phyloP scores from a whole-genome alignment of 2,113 vertebrate genomes.

The Trematocara zebra region DNA sequence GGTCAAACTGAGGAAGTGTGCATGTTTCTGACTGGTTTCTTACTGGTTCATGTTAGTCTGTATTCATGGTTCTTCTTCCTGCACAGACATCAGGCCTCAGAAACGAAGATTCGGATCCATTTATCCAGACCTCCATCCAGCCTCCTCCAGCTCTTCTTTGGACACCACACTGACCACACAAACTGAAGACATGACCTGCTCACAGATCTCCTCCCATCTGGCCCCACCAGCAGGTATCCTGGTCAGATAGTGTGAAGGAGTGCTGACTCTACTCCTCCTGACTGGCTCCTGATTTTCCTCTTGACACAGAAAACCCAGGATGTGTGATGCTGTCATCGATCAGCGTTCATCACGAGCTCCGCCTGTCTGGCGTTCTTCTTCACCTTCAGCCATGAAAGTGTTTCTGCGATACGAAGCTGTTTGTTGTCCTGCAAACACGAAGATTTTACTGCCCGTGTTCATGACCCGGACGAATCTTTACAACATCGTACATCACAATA shows the following conservation, averaged over 20 bases:
- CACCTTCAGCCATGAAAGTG: neutral
- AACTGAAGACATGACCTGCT: neutral
- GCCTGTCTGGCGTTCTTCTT: rapidly evolving
- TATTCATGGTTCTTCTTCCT: neutral
- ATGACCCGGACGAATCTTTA: neutral
- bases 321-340: neutral
- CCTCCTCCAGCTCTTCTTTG: neutral
- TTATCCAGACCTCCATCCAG: neutral
- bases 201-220: neutral
- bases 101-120: neutral
- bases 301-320: neutral
- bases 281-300: neutral
- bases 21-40: neutral
- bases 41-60: neutral
- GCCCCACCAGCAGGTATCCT: neutral
- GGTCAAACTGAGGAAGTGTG: neutral
- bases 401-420: neutral
- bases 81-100: neutral
- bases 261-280: neutral
- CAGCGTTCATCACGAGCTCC: neutral
- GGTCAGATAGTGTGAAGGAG: neutral
- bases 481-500: neutral
- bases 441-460: neutral
- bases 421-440: neutral
- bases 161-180: neutral